Percentiles rank a stretch among this genome's conserved stretches.
Evolutionary conservation across 2,113 vertebrate genomes (phyloP).

Genomic region (Ameiurus melas): DNA sequence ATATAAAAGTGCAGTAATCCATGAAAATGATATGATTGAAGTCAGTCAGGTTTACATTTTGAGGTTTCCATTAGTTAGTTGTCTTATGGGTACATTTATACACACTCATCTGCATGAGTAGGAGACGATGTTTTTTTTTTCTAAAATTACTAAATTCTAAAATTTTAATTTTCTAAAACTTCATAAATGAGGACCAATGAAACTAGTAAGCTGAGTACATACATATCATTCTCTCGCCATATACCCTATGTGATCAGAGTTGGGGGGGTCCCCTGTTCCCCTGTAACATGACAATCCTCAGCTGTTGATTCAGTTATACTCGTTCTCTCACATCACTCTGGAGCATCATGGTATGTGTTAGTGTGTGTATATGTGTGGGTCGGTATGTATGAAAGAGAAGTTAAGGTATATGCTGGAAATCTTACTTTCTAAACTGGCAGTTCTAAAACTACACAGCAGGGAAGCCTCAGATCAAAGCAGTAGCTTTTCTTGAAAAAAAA

Average conservation of each 20-base stretch:
- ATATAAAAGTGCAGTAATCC: neutral
- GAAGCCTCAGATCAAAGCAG: slow-evolving; percentile 9
- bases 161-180: no score
- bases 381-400: neutral
- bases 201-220: neutral
- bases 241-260: slow-evolving; percentile 23
- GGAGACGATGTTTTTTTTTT: neutral
- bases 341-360: slow-evolving; percentile 13
- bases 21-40: neutral
- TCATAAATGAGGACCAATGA: neutral
- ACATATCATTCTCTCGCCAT: neutral
- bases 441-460: slow-evolving; percentile 5
- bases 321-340: slow-evolving; percentile 7
- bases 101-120: neutral
- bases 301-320: slow-evolving; percentile 43
- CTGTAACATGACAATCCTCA: slow-evolving; percentile 27
- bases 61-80: neutral
- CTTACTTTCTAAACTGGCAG: neutral
- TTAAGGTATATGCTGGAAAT: slow-evolving; percentile 18
- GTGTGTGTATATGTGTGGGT: slow-evolving; percentile 2
- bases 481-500: neutral
- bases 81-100: neutral
- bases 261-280: slow-evolving; percentile 24
- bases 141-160: no score
- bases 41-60: neutral